phyloP scores from a whole-genome alignment of 2,797 vertebrate species.

The Cirrhinus molitorella region DNA sequence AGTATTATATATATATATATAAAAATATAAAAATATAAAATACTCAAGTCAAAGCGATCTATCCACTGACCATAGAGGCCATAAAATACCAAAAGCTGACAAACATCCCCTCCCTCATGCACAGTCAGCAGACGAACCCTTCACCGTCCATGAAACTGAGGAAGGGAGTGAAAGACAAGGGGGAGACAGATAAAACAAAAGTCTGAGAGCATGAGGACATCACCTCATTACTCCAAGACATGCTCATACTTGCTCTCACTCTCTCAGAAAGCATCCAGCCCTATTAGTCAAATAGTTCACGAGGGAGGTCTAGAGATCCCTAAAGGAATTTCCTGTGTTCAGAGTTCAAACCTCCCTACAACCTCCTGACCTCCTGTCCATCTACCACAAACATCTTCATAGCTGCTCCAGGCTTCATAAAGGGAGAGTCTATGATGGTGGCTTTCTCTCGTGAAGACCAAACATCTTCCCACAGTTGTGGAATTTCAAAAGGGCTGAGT shows the following conservation, averaged over 20 bases:
- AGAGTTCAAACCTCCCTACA: background rate
- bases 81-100: background rate
- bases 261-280: background rate
- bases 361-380: conserved; percentile 37
- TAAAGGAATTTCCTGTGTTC: conserved; percentile 36
- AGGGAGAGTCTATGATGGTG: background rate
- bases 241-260: conserved; percentile 38
- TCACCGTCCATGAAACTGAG: background rate
- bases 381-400: conserved; percentile 7
- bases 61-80: background rate
- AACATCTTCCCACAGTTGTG: conserved; percentile 14
- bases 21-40: too few species aligned
- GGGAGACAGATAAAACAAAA: background rate
- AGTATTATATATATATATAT: too few species aligned
- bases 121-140: conserved; percentile 19
- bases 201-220: background rate
- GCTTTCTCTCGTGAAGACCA: background rate
- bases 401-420: background rate
- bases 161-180: background rate
- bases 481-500: background rate
- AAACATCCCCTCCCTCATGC: background rate
- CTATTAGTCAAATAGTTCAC: conserved; percentile 24
- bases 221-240: conserved; percentile 30
- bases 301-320: conserved; percentile 23
- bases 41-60: background rate